Evolutionary conservation across 2,797 vertebrate species (phyloP), one percentile per base, ranked within the genome.

Genomic region (Phyllotis vaccarum): DNA sequence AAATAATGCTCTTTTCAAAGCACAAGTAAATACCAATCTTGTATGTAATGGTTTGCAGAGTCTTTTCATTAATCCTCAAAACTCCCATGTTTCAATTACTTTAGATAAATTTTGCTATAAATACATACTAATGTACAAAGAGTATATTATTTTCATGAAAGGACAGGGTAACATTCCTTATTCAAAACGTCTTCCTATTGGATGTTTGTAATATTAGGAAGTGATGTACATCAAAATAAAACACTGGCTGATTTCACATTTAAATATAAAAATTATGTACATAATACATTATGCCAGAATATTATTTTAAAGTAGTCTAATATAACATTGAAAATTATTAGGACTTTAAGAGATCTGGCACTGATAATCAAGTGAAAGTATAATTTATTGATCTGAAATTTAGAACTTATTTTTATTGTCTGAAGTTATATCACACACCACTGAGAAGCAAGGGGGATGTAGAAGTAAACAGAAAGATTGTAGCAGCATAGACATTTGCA

Each of bases 211-310:
- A 21, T 29, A 79, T 66, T 9, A 40, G 1, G 5, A 72, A 75
- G 86, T 43, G n/a, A 43, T 27, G 91, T 16, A 66, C 22, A 56
- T 90, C 90, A 91, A 76, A 91, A 89, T 43, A 72, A 88, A 75
- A 62, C 86, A 24, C 70, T 72, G 85, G 4, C n/a, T n/a, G 1
- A n/a, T 78, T 3, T 62, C 10, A 43, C 58, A 56, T 12, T 76
- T 74, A 92, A 93, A 64, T 31, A 60, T 2, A 75, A 62, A 81
- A 66, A 76, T 56, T 78, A 12, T 74, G 60, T 60, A 62, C 29
- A 66, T 22, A 6, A 24, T 58, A 54, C 21, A 2, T 76, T 80
- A 92, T 82, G 24, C 6, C 43, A 56, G 17, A 94, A 0, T 46
- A 21, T 64, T 46, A 5, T 85, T 82, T 60, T 68, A 54, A 52